Conservation (phyloP, 2,888 invertebrate genomes). For the Steromphala cineraria region DNA sequence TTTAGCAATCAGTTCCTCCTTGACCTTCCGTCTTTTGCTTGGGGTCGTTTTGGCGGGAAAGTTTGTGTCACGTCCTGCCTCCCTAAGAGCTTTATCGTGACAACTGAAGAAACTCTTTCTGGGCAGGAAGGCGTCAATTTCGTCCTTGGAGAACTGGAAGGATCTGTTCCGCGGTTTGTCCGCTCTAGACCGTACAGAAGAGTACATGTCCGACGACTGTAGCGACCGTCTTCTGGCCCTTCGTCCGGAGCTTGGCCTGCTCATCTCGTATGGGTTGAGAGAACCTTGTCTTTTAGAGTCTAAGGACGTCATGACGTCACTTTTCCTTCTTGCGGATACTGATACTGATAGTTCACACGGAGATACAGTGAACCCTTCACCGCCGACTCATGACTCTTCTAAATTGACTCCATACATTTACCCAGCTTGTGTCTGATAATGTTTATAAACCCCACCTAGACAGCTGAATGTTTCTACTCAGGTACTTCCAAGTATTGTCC, state of each 20-base stretch:
- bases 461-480: not conserved
- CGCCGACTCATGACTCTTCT: not conserved
- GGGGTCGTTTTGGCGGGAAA: not conserved
- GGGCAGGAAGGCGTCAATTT: slow-evolving; percentile 57
- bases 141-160: slow-evolving; percentile 29
- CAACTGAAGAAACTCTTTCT: slow-evolving; percentile 57
- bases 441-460: not conserved
- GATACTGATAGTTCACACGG: not conserved
- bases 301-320: not conserved
- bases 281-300: not conserved
- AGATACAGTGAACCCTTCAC: not conserved
- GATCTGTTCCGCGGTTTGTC: not conserved
- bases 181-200: not conserved
- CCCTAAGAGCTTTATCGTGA: slow-evolving; percentile 58
- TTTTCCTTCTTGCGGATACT: not conserved
- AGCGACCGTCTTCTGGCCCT: not conserved
- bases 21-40: slow-evolving; percentile 27
- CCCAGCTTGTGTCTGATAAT: not conserved
- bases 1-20: slow-evolving; percentile 33
- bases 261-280: not conserved
- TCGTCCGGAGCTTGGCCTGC: not conserved
- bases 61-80: slow-evolving; percentile 48
- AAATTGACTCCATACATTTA: not conserved
- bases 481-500: not conserved
- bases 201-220: slow-evolving; percentile 3